Evolutionary conservation across 2,888 invertebrate genomes (phyloP).

Genomic region (Melanostoma mellinum): DNA sequence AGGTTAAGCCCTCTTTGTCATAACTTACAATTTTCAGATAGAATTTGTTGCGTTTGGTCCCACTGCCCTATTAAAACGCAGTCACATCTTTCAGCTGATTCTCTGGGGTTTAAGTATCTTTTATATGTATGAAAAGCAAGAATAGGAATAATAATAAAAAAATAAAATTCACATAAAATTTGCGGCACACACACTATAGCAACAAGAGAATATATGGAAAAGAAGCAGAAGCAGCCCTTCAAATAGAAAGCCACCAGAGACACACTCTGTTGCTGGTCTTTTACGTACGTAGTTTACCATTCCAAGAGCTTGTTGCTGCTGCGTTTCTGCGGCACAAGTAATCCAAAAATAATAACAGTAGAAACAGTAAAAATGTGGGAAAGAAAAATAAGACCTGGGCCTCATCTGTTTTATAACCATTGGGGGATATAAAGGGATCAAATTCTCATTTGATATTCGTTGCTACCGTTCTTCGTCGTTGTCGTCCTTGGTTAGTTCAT

Average conservation of each 20-base stretch:
- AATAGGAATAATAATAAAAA: slow-evolving; percentile 25
- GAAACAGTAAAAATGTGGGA: slow-evolving; percentile 48
- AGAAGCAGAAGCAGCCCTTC: slow-evolving; percentile 37
- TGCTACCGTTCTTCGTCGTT: slow-evolving; percentile 46
- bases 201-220: neutral
- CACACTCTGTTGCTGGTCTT: slow-evolving; percentile 57
- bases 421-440: slow-evolving; percentile 72
- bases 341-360: slow-evolving; percentile 69
- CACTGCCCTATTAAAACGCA: slow-evolving; percentile 48
- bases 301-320: slow-evolving; percentile 67
- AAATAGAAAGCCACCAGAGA: slow-evolving; percentile 29
- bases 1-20: slow-evolving; percentile 2
- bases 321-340: slow-evolving; percentile 67
- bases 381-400: slow-evolving; percentile 66
- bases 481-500: slow-evolving; percentile 47
- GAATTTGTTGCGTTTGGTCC: slow-evolving; percentile 18
- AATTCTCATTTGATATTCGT: slow-evolving; percentile 72
- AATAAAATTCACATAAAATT: slow-evolving; percentile 54
- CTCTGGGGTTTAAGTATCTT: slow-evolving; percentile 42
- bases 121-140: slow-evolving; percentile 22
- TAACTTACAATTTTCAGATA: slow-evolving; percentile 3
- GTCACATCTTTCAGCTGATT: slow-evolving; percentile 51
- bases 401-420: slow-evolving; percentile 72
- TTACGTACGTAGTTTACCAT: slow-evolving; percentile 43
- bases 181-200: slow-evolving; percentile 25